These are phyloP conservation scores for Leptopilina clavipes DNA, from an alignment of 1,140 invertebrate genomes.

Conservation along the genomic window DNA sequence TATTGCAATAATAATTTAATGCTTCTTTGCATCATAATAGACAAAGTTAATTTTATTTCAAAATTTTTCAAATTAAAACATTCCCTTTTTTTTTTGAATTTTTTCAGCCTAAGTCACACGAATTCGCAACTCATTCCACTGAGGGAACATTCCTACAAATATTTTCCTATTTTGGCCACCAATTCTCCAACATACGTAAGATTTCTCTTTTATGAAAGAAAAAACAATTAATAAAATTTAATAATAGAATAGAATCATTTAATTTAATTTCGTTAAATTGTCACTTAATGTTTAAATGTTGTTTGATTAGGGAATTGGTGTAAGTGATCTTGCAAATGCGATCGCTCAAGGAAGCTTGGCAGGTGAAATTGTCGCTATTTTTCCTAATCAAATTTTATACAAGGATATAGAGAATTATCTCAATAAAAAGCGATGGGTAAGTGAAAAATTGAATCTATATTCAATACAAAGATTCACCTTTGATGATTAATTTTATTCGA, in stretches of 20 bases:
- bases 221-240: conserved; percentile 35
- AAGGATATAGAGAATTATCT: conserved; percentile 62
- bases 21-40: no score
- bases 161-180: conserved; percentile 65
- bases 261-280: background rate
- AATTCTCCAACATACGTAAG: conserved; percentile 68
- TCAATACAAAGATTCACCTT: no score
- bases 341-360: conserved; percentile 70
- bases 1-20: no score
- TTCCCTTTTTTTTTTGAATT: no score
- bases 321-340: conserved; percentile 70
- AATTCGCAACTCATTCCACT: conserved; percentile 66
- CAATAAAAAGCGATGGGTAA: conserved; percentile 57
- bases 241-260: conserved; percentile 36
- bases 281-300: conserved; percentile 1
- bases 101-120: conserved; percentile 63
- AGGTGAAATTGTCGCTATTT: conserved; percentile 71
- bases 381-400: conserved; percentile 69
- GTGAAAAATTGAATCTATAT: background rate
- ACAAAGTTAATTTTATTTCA: no score
- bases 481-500: no score
- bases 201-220: conserved; percentile 32
- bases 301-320: conserved; percentile 53
- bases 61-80: no score
- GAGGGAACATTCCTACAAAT: conserved; percentile 66